Evolutionary conservation across 2,888 invertebrate species (phyloP), one percentile per base, ranked within the genome.

Genomic region (Drosophila paramelanica): DNA sequence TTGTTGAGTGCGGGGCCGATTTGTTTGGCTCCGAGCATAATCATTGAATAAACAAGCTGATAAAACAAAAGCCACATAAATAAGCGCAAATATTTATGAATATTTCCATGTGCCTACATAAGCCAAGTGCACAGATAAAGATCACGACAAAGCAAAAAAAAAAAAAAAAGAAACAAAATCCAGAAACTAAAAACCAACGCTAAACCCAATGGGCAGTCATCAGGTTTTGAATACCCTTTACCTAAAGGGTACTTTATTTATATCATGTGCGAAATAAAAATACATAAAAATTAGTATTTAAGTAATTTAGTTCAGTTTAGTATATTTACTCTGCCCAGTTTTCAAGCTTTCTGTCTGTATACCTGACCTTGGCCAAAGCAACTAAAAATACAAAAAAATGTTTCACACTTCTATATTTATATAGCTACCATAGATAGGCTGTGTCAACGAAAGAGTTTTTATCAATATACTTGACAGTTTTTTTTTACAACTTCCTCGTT

Each of bases 31-130:
- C 43, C 46, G 49, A 70, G 65, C 79, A 76, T 88, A 88, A 85
- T 82, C 88, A 77, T 76, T 73, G 77, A 64, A 73, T 76, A 83
- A 88, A 83, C 88, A 83, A 76, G 67, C 83, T 85, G 83, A 85
- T 83, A 85, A 88, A 82, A 83, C 86, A 82, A 85, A 75, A 75
- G 88, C 73, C 53, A 77, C 81, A 86, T 86, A 86, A 74, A 86
- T 77, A 68, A 68, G 56, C 70, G 77, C 77, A 85, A 88, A 84
- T 88, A 88, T 83, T 86, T 88, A 84, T 53, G 73, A 67, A 70
- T 60, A 77, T 71, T 57, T 58, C 36, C 77, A 68, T 72, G 77
- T 67, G 67, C 67, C 58, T 38, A 61, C 67, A 71, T 51, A 41
- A 59, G 62, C 80, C 80, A 81, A 70, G 79, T 74, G 82, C 77